Evolutionary conservation across 2,797 vertebrate genomes (phyloP), one percentile per base, ranked within the genome.

Genomic region (Poecilia picta): DNA sequence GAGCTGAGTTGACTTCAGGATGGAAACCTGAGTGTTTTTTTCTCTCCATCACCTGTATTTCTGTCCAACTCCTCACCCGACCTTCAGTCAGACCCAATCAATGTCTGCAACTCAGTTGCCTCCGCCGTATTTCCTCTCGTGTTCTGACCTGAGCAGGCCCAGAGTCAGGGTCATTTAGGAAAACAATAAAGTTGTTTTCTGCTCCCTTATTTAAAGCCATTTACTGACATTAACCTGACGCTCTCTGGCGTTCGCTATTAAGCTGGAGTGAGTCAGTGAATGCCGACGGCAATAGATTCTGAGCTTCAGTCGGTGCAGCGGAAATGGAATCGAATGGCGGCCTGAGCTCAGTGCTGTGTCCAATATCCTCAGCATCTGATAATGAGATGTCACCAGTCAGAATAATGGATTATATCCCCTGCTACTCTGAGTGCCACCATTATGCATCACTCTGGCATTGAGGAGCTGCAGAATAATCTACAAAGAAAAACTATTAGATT

Each of bases 341-440:
- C 85, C 82, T 84, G 83, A 76, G 81, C 31, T 72, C 49, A 45
- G 62, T 28, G 77, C 85, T 88, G 74, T 76, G 45, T 77, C 79
- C 89, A 87, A 85, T 87, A 83, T 87, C 79, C 81, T 81, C 86
- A 89, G 77, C 68, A 77, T 80, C 83, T 83, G 90, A 93, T 92
- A 93, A 92, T 91, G 87, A 91, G 89, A 85, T 86, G 87, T 89
- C 89, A 86, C 73, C 57, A 82, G 73, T 87, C 85, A 84, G 46
- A 72, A 82, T 83, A 90, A 91, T 81, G 78, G 84, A 91, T 89
- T 75, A 72, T 76, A 79, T 82, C 78, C 71, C 46, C 49, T 15
- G 28, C 77, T 80, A 83, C 73, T 83, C 79, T 73, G 41, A 82
- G 87, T 15, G 75, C 83, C 73, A 20, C 77, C 73, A 36, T 75